A percentile compares a stretch with the other conserved stretches of the same genome.
These are phyloP conservation scores for Encarsia formosa DNA, from an alignment of 2,888 invertebrate genomes.

Conservation along the genomic window DNA sequence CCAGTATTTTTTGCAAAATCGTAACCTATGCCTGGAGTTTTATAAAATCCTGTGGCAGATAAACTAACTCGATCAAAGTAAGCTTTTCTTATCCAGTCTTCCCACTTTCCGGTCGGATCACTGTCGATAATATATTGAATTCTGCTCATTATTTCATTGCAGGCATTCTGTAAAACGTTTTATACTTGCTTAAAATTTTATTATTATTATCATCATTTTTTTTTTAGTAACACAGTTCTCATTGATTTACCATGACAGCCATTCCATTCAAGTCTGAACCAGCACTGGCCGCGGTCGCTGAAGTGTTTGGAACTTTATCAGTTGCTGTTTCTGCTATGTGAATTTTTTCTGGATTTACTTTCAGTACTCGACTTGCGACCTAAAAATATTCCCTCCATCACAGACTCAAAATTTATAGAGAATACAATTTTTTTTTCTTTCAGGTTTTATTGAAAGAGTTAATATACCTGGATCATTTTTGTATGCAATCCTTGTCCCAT, in stretches of 20 bases:
- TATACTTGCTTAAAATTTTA: background rate
- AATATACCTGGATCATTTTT: constrained; percentile 79
- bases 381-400: too few species aligned
- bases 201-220: background rate
- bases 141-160: constrained; percentile 67
- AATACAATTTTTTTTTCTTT: background rate
- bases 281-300: constrained; percentile 83
- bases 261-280: constrained; percentile 89
- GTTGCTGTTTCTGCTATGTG: constrained; percentile 81
- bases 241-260: constrained; percentile 66
- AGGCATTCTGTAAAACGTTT: constrained; percentile 62
- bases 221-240: too few species aligned
- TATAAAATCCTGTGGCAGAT: constrained; percentile 79
- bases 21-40: constrained; percentile 71
- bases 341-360: constrained; percentile 67
- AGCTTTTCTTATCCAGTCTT: constrained; percentile 75
- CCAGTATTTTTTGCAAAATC: constrained; percentile 69
- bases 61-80: constrained; percentile 74
- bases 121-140: constrained; percentile 70
- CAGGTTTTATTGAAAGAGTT: background rate
- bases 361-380: constrained; percentile 72
- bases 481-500: constrained; percentile 97
- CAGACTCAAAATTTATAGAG: too few species aligned
- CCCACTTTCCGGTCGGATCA: constrained; percentile 77
- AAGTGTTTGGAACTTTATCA: constrained; percentile 88